Conservation (phyloP, 2,797 vertebrate species). For the Anguilla megastoma region DNA sequence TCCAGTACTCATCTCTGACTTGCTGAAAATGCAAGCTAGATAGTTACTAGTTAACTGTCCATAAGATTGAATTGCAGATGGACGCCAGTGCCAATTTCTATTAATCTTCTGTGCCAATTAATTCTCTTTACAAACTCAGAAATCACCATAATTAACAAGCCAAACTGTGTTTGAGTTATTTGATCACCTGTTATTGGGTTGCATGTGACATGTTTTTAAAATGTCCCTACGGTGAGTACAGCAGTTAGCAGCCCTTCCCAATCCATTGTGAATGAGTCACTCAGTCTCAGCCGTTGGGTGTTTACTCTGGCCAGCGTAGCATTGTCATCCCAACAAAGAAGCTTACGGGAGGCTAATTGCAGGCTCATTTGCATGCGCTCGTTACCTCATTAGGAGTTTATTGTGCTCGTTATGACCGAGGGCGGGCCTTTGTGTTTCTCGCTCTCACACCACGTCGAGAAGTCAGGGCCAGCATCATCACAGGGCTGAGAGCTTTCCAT, state of each 20-base stretch:
- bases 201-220: background rate
- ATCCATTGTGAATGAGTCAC: background rate
- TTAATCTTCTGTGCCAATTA: no score
- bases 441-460: background rate
- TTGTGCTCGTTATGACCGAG: slow-evolving; percentile 7
- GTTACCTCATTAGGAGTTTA: slow-evolving; percentile 12
- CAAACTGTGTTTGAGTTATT: background rate
- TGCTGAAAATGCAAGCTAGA: background rate
- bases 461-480: background rate
- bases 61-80: background rate
- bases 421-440: background rate
- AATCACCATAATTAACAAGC: background rate
- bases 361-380: slow-evolving; percentile 3
- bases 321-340: slow-evolving; percentile 9
- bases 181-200: background rate
- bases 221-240: background rate
- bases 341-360: background rate
- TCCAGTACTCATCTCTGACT: background rate
- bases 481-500: background rate
- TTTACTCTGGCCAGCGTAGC: background rate
- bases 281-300: background rate
- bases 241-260: background rate
- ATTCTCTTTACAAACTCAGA: background rate
- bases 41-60: background rate
- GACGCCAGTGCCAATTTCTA: background rate